Conservation (phyloP, 2,888 invertebrate genomes). For the Meiosimyza decipiens region DNA sequence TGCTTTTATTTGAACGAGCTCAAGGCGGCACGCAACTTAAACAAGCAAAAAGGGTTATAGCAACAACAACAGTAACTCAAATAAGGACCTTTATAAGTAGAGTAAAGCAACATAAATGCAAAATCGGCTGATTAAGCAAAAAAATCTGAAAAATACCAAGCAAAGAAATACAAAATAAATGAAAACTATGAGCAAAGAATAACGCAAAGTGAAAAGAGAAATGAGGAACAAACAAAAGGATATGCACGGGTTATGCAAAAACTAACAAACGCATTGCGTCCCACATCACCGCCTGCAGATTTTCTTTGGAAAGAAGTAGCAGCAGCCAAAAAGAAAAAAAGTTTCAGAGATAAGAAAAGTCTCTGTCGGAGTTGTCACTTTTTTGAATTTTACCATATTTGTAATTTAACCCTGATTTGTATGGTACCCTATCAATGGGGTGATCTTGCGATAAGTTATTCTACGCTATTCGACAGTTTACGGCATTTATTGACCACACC, state of each 20-base stretch:
- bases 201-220: constrained; percentile 25
- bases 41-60: neutral
- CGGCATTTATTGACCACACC: too few relatives aligned
- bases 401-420: too few relatives aligned
- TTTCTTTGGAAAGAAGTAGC: neutral
- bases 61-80: constrained; percentile 6
- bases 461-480: too few relatives aligned
- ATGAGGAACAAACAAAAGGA: constrained; percentile 29
- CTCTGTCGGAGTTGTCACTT: neutral
- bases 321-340: constrained; percentile 1
- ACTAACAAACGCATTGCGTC: constrained; percentile 20
- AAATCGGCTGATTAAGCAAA: constrained; percentile 35
- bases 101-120: constrained; percentile 6
- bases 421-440: too few relatives aligned
- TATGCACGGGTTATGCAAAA: constrained; percentile 35
- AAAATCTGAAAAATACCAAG: neutral
- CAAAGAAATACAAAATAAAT: constrained; percentile 8
- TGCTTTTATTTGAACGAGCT: constrained; percentile 5
- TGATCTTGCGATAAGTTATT: too few relatives aligned
- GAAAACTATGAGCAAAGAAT: constrained; percentile 9
- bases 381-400: neutral
- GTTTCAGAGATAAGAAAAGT: neutral
- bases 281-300: constrained; percentile 22
- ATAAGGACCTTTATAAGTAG: neutral
- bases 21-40: constrained; percentile 32